These are phyloP conservation scores for Sapayoa aenigma DNA, from an alignment of 2,113 vertebrate species.

Conservation along the genomic window DNA sequence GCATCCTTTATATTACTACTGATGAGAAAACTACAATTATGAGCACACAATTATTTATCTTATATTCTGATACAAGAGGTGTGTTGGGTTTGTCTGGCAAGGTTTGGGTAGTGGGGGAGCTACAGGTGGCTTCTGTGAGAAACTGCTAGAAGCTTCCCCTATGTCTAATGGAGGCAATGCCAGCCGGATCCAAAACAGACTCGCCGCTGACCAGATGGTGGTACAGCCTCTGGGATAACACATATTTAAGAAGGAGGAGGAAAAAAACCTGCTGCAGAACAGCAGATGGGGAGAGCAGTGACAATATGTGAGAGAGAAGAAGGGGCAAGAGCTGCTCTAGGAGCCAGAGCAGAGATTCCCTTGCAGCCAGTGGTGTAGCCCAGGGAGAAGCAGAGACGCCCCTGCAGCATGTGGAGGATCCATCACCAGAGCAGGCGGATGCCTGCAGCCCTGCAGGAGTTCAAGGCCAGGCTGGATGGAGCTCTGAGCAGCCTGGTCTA, in stretches of 20 bases:
- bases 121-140: background rate
- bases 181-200: fast-evolving
- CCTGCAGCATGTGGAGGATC: background rate
- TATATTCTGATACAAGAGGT: background rate
- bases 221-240: fast-evolving
- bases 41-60: background rate
- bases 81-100: background rate
- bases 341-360: background rate
- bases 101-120: background rate
- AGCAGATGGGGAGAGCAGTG: background rate
- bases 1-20: background rate
- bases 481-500: background rate
- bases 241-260: background rate
- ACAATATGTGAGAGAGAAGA: background rate
- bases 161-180: background rate
- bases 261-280: background rate
- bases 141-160: background rate
- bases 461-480: background rate
- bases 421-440: fast-evolving
- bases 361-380: background rate
- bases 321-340: background rate
- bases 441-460: background rate
- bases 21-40: background rate
- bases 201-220: fast-evolving
- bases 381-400: background rate